These are phyloP conservation scores for Tenthredo amoena DNA, from an alignment of 2,888 invertebrate genomes.

Conservation along the genomic window DNA sequence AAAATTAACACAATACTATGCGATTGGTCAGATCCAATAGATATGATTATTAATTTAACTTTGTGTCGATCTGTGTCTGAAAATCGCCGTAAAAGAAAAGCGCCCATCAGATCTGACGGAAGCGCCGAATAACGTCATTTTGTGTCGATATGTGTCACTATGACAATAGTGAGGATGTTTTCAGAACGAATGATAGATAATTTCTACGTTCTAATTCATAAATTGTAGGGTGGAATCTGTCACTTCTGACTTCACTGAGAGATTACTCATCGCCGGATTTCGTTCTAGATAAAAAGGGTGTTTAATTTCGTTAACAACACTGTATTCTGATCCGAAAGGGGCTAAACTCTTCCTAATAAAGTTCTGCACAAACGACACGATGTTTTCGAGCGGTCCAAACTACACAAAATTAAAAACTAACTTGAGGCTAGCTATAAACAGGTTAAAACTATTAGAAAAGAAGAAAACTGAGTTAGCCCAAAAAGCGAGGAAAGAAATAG, in stretches of 20 bases:
- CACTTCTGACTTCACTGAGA: not conserved
- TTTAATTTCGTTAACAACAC: not conserved
- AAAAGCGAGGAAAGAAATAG: constrained; percentile 98
- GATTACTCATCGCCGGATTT: constrained; percentile 22
- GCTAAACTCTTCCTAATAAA: not conserved
- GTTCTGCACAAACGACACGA: constrained; percentile 71
- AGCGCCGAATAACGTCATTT: not conserved
- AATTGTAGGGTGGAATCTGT: constrained; percentile 49
- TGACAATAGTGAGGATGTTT: not conserved
- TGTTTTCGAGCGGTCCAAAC: constrained; percentile 96
- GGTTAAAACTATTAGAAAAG: constrained; percentile 96
- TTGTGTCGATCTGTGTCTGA: not conserved
- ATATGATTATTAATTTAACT: not conserved
- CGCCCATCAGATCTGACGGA: not conserved
- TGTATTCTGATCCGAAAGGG: too few species aligned
- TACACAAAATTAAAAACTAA: constrained; percentile 98
- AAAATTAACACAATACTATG: not conserved
- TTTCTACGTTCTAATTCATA: not conserved
- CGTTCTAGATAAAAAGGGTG: not conserved
- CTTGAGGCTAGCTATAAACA: constrained; percentile 93
- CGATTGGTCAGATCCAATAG: not conserved
- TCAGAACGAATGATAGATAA: not conserved
- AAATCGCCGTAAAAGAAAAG: not conserved
- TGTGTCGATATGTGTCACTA: not conserved
- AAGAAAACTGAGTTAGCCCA: constrained; percentile 98